phyloP scores from a whole-genome alignment of 2,888 invertebrate genomes.

The Melitaea athalia region DNA sequence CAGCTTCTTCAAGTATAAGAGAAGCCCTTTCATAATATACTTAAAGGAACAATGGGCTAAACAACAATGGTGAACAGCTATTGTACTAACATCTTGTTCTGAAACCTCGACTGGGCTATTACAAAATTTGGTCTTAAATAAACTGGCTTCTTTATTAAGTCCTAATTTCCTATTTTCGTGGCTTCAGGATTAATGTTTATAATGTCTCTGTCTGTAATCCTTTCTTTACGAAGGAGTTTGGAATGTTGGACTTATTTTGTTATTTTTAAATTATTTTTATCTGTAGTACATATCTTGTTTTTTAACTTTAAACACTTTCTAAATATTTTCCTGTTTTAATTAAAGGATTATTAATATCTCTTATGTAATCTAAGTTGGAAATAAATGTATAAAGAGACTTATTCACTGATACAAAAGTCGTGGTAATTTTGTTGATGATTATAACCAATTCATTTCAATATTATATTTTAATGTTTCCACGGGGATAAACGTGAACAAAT shows the following conservation, averaged over 20 bases:
- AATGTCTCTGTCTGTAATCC: background rate
- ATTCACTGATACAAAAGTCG: too few relatives aligned
- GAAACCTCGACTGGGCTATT: conserved; percentile 37
- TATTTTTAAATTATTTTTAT: background rate
- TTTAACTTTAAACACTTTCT: background rate
- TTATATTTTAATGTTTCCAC: too few relatives aligned
- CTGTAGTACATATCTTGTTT: background rate
- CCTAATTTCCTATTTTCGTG: conserved; percentile 19
- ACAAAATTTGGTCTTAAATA: conserved; percentile 35
- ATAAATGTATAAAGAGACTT: too few relatives aligned
- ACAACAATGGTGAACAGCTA: conserved; percentile 37
- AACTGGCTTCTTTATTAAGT: conserved; percentile 29
- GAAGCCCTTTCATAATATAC: conserved; percentile 34
- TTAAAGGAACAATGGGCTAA: conserved; percentile 37
- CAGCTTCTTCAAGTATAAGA: conserved; percentile 14
- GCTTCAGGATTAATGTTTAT: conserved; percentile 14
- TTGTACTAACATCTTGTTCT: conserved; percentile 39
- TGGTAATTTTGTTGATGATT: too few relatives aligned
- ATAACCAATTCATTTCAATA: too few relatives aligned
- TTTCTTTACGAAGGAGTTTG: background rate
- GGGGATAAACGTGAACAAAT: too few relatives aligned
- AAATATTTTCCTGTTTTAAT: background rate
- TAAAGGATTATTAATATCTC: too few relatives aligned
- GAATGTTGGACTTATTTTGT: background rate
- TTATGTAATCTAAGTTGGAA: too few relatives aligned